These are phyloP conservation scores for Pungitius pungitius DNA, from an alignment of 2,113 vertebrate genomes.

Conservation along the genomic window DNA sequence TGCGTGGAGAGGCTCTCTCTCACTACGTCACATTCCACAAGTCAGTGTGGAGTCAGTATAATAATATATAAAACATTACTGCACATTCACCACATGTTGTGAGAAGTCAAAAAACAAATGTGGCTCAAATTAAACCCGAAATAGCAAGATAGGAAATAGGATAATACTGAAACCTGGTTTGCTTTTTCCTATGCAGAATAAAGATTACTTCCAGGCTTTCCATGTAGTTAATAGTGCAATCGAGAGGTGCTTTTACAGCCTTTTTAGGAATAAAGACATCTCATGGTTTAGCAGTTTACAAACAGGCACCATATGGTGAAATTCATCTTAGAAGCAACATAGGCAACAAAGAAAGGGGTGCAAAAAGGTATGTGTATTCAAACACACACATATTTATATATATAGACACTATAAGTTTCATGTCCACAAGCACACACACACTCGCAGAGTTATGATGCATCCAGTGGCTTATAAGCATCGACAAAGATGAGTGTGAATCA, in stretches of 20 bases:
- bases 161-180: neutral
- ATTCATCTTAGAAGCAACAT: neutral
- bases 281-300: neutral
- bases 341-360: neutral
- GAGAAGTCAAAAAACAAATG: neutral
- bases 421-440: conserved; percentile 29
- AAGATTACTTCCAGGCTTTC: neutral
- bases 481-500: conserved; percentile 82
- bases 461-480: conserved; percentile 77
- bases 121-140: neutral
- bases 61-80: neutral
- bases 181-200: neutral
- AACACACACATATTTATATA: neutral
- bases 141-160: neutral
- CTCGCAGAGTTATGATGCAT: conserved; percentile 74
- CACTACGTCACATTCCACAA: neutral
- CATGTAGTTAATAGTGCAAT: neutral
- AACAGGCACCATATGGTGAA: neutral
- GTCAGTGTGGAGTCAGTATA: no score
- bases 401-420: conserved; percentile 34
- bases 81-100: neutral
- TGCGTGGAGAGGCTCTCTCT: conserved; percentile 1
- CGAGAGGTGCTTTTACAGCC: neutral
- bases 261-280: neutral
- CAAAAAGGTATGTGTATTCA: conserved; percentile 16